A percentile compares a stretch with the other conserved stretches of the same genome.
Evolutionary conservation across 2,888 invertebrate genomes (phyloP).

Genomic region (Caenorhabditis zanzibari): DNA sequence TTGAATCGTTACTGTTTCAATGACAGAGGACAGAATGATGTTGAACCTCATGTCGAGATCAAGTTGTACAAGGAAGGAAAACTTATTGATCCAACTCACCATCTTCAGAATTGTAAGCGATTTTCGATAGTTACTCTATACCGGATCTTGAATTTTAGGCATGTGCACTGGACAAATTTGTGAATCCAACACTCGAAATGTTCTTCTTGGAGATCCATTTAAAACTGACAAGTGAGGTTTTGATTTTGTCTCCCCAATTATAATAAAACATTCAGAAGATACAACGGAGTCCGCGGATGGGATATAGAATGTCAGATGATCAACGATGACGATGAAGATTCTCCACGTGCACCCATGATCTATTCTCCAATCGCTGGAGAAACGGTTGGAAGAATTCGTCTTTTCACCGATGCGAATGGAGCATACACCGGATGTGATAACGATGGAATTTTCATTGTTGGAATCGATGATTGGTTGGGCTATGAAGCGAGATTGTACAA

Average conservation of each 20-base stretch:
- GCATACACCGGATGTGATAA: conserved; percentile 82
- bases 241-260: neutral
- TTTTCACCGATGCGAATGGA: conserved; percentile 70
- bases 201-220: conserved; percentile 79
- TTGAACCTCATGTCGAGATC: conserved; percentile 68
- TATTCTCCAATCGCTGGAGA: conserved; percentile 80
- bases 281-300: conserved; percentile 82
- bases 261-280: conserved; percentile 67
- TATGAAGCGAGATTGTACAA: conserved; percentile 82
- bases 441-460: conserved; percentile 82
- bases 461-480: conserved; percentile 82
- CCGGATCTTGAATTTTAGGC: conserved; percentile 68
- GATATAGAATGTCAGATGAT: conserved; percentile 79
- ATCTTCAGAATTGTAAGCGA: conserved; percentile 80
- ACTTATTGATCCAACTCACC: conserved; percentile 81
- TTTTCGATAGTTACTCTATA: neutral
- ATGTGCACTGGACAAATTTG: conserved; percentile 84
- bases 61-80: conserved; percentile 75
- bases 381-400: conserved; percentile 75
- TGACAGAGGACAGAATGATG: conserved; percentile 62
- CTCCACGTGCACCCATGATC: conserved; percentile 76
- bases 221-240: conserved; percentile 76
- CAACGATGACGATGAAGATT: conserved; percentile 76
- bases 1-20: conserved; percentile 68
- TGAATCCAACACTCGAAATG: conserved; percentile 81